Evolutionary conservation across 2,113 vertebrate species (phyloP).

Genomic region (Gobiocypris rarus): DNA sequence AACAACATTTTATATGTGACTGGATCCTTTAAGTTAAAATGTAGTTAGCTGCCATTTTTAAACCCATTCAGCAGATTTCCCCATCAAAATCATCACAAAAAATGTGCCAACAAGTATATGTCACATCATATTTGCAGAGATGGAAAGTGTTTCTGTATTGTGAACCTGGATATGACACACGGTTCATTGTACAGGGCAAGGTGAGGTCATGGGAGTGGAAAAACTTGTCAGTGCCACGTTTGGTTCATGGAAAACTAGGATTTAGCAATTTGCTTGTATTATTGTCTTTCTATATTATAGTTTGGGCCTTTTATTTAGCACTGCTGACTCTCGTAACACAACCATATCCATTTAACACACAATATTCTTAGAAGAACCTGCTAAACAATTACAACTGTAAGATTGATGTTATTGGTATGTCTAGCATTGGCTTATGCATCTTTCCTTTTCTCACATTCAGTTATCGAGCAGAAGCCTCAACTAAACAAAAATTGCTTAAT

Average conservation of each 20-base stretch:
- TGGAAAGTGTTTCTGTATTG: background rate
- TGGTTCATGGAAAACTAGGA: constrained; percentile 40
- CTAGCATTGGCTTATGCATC: constrained; percentile 56
- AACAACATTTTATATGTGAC: background rate
- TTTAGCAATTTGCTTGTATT: constrained; percentile 24
- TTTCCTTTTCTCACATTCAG: constrained; percentile 76
- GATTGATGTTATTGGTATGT: constrained; percentile 50
- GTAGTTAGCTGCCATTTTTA: background rate
- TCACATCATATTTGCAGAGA: too few species aligned
- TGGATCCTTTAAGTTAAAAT: background rate
- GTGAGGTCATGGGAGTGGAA: constrained; percentile 10
- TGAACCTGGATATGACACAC: background rate
- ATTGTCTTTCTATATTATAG: background rate
- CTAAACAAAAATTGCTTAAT: constrained; percentile 82
- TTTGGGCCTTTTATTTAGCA: background rate
- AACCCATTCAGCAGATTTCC: background rate
- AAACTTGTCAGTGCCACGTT: constrained; percentile 24
- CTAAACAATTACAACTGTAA: constrained; percentile 41
- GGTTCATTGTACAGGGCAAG: constrained; percentile 13
- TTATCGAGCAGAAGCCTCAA: constrained; percentile 78
- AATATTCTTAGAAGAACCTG: constrained; percentile 9
- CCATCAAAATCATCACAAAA: background rate
- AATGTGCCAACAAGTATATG: background rate
- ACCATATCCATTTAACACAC: constrained; percentile 9
- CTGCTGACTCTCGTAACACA: constrained; percentile 25